Evolutionary conservation across 2,797 vertebrate species (phyloP).

Genomic region (Hybognathus amarus): DNA sequence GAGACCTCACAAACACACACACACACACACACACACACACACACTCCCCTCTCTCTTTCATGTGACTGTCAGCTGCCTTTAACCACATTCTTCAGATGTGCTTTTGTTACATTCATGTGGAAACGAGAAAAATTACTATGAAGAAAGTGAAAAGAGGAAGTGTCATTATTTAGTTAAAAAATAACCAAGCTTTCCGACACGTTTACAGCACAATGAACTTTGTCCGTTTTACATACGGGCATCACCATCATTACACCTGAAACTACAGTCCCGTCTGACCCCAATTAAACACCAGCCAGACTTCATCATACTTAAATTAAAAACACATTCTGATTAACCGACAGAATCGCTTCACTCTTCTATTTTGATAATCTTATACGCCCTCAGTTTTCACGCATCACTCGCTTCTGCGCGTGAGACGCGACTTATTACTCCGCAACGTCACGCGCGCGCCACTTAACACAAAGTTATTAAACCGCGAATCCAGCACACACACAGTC

Average conservation of each 20-base stretch:
- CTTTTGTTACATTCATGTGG: constrained; percentile 58
- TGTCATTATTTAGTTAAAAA: background rate
- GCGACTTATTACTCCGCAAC: background rate
- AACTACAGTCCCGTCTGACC: background rate
- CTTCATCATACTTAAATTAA: too few relatives aligned
- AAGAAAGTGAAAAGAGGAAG: constrained; percentile 36
- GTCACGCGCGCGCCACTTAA: background rate
- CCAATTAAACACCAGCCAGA: background rate
- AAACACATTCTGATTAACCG: too few relatives aligned
- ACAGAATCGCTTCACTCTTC: background rate
- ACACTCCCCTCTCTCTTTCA: constrained; percentile 69
- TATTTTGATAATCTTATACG: background rate
- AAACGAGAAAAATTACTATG: constrained; percentile 3
- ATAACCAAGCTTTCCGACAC: background rate
- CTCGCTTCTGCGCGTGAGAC: background rate
- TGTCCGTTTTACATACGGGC: background rate
- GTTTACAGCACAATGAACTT: constrained; percentile 14
- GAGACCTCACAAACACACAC: background rate
- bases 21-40: background rate
- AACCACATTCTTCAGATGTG: constrained; percentile 59
- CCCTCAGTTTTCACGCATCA: background rate
- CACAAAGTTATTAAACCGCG: background rate
- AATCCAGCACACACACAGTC: too few relatives aligned
- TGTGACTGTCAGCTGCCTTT: constrained; percentile 85
- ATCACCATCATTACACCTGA: background rate